Conservation (phyloP, 2,888 invertebrate genomes). For the Chloroclystis v-ata region DNA sequence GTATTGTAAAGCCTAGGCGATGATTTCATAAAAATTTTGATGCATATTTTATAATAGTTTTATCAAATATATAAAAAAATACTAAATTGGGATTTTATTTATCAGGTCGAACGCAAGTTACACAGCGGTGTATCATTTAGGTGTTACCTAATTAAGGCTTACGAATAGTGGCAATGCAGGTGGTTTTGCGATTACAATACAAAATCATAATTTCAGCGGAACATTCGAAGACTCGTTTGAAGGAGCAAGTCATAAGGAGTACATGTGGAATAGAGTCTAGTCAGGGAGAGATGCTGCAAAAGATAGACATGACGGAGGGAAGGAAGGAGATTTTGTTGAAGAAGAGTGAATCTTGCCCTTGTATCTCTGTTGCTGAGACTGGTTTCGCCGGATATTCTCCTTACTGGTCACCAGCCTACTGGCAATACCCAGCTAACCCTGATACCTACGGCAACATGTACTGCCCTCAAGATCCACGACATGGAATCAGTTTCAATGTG, state of each 20-base stretch:
- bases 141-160: neutral
- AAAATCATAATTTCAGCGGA: conserved; percentile 60
- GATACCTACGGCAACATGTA: neutral
- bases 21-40: too few species aligned
- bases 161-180: neutral
- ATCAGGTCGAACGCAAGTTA: too few species aligned
- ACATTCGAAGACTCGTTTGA: conserved; percentile 41
- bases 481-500: neutral
- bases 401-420: neutral
- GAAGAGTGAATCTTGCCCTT: conserved; percentile 5
- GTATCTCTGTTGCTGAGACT: neutral
- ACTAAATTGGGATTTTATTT: too few species aligned
- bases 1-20: too few species aligned
- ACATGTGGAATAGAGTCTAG: neutral
- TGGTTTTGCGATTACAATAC: conserved; percentile 43
- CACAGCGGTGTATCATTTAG: too few species aligned
- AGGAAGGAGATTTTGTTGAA: neutral
- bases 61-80: neutral
- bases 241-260: conserved; percentile 29
- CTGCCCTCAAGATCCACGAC: neutral
- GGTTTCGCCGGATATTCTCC: neutral
- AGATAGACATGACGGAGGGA: neutral
- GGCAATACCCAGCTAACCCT: neutral
- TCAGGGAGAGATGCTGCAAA: neutral
- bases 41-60: too few species aligned